phyloP scores from a whole-genome alignment of 1,140 invertebrate genomes.

The Ctenoplectra terminalis region DNA sequence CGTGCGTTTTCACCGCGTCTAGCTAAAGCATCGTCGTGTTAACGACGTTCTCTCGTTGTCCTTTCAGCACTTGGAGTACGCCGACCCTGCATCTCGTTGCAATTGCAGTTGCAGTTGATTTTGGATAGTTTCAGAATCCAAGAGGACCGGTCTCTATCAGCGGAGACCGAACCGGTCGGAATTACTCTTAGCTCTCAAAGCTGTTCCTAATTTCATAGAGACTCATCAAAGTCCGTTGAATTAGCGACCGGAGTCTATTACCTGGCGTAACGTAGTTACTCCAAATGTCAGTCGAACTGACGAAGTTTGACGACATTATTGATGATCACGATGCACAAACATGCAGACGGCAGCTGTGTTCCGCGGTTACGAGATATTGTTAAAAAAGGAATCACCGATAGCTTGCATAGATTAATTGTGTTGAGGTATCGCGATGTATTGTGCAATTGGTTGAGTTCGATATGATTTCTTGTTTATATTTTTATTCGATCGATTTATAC shows the following conservation, averaged over 20 bases:
- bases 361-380: not conserved
- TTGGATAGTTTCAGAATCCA: slow-evolving; percentile 57
- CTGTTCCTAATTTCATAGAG: slow-evolving; percentile 64
- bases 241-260: slow-evolving; percentile 60
- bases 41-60: slow-evolving; percentile 58
- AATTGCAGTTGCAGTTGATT: slow-evolving; percentile 53
- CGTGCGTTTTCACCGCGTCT: slow-evolving; percentile 39
- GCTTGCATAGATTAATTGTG: no score
- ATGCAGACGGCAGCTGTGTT: not conserved
- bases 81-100: slow-evolving; percentile 42
- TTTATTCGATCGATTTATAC: no score
- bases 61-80: slow-evolving; percentile 43
- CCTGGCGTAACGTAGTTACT: slow-evolving; percentile 42
- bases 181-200: slow-evolving; percentile 54
- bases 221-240: slow-evolving; percentile 63
- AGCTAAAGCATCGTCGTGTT: slow-evolving; percentile 45
- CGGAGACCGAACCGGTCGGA: slow-evolving; percentile 46
- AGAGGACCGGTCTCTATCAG: slow-evolving; percentile 26
- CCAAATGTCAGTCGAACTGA: slow-evolving; percentile 27
- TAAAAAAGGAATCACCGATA: no score
- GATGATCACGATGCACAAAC: slow-evolving; percentile 13
- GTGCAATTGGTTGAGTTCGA: no score
- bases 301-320: slow-evolving; percentile 35
- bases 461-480: no score
- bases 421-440: no score